Evolutionary conservation across 2,797 vertebrate species (phyloP).

Genomic region (Leptatherina wallacei): DNA sequence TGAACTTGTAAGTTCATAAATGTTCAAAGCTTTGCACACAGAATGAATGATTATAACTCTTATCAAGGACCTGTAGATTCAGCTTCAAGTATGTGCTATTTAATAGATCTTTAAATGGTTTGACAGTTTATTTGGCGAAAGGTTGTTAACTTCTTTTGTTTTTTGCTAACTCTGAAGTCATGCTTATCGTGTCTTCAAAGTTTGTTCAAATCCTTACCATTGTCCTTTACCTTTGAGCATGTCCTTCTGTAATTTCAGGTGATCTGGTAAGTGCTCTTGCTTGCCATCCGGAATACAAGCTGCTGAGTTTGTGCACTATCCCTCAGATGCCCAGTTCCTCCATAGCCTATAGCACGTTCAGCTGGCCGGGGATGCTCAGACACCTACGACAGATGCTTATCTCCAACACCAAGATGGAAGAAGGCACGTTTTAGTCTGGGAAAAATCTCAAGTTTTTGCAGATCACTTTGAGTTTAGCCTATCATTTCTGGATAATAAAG

Average conservation of each 20-base stretch:
- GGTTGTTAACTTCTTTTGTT: too few species aligned
- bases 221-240: not conserved
- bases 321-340: slow-evolving; percentile 91
- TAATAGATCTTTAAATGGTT: too few species aligned
- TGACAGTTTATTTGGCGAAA: too few species aligned
- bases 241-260: slow-evolving; percentile 75
- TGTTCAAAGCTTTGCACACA: too few species aligned
- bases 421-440: slow-evolving; percentile 81
- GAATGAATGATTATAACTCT: too few species aligned
- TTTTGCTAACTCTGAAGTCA: too few species aligned
- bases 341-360: slow-evolving; percentile 90
- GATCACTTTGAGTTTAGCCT: not conserved
- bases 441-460: not conserved
- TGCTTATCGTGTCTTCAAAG: too few species aligned
- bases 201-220: too few species aligned
- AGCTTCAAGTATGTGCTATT: too few species aligned
- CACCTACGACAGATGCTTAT: slow-evolving; percentile 98
- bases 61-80: too few species aligned
- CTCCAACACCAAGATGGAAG: slow-evolving; percentile 93
- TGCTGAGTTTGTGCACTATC: slow-evolving; percentile 89
- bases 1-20: too few species aligned
- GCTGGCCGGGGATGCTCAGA: slow-evolving; percentile 91
- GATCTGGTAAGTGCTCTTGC: slow-evolving; percentile 88
- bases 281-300: slow-evolving; percentile 94
- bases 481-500: not conserved